phyloP scores from a whole-genome alignment of 2,888 invertebrate species.

The Nomada fabriciana region DNA sequence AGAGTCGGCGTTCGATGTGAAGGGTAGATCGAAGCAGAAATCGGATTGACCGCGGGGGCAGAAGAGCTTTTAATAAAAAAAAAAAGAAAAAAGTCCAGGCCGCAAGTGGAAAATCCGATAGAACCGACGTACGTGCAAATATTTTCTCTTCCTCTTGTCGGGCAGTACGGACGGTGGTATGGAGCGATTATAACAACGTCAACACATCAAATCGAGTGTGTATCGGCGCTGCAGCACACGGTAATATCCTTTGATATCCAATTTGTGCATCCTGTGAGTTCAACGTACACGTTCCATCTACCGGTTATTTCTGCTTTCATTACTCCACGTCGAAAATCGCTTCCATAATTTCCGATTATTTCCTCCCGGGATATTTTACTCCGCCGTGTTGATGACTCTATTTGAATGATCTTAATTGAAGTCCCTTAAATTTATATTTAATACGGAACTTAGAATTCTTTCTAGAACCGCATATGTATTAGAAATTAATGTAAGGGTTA shows the following conservation, averaged over 20 bases:
- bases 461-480: too few species aligned
- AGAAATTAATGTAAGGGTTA: too few species aligned
- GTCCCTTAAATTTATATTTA: too few species aligned
- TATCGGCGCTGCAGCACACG: conserved; percentile 75
- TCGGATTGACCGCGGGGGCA: conserved; percentile 66
- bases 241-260: conserved; percentile 83
- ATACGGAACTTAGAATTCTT: too few species aligned
- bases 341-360: conserved; percentile 47
- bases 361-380: conserved; percentile 16
- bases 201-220: conserved; percentile 80
- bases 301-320: conserved; percentile 65
- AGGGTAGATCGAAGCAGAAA: conserved; percentile 69
- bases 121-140: conserved; percentile 79
- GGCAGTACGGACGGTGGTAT: conserved; percentile 53
- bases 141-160: conserved; percentile 77
- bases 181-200: conserved; percentile 69
- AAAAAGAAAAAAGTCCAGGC: conserved; percentile 49
- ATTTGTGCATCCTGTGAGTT: conserved; percentile 78
- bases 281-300: conserved; percentile 60
- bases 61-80: conserved; percentile 78
- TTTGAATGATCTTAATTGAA: background rate
- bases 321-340: conserved; percentile 43
- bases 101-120: conserved; percentile 81
- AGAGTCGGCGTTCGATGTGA: conserved; percentile 60
- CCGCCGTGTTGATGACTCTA: background rate